phyloP scores from a whole-genome alignment of 1,140 invertebrate species.

The Dendrolimus kikuchii region DNA sequence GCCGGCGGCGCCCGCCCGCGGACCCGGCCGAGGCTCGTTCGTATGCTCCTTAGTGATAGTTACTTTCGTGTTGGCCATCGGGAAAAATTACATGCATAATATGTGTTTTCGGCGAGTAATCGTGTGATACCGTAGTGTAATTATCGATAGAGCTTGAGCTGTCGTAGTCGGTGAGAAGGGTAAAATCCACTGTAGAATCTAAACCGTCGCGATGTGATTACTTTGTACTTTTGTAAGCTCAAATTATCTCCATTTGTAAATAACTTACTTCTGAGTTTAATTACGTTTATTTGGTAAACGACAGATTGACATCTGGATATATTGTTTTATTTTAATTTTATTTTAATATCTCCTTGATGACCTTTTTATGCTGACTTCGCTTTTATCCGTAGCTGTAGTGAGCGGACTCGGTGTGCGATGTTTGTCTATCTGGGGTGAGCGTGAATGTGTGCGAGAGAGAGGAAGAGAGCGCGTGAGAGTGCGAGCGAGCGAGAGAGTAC shows the following conservation, averaged over 20 bases:
- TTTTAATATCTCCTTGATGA: slow-evolving; percentile 16
- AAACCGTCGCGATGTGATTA: slow-evolving; percentile 65
- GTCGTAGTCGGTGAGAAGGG: slow-evolving; percentile 62
- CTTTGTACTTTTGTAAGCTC: slow-evolving; percentile 71
- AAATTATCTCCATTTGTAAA: slow-evolving; percentile 65
- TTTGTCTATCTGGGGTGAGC: slow-evolving; percentile 4
- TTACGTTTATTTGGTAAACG: slow-evolving; percentile 42
- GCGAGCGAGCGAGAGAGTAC: too few species aligned
- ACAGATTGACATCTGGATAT: slow-evolving; percentile 45
- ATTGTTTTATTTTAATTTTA: slow-evolving; percentile 37
- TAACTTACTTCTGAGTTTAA: slow-evolving; percentile 55
- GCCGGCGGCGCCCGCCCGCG: slow-evolving; percentile 7
- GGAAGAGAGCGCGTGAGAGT: too few species aligned
- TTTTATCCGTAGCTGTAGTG: slow-evolving; percentile 18
- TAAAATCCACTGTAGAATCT: slow-evolving; percentile 62
- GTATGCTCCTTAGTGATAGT: slow-evolving; percentile 43
- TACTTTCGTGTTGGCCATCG: slow-evolving; percentile 62
- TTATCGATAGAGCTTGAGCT: slow-evolving; percentile 66
- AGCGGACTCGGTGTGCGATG: slow-evolving; percentile 15
- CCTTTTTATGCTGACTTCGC: slow-evolving; percentile 12
- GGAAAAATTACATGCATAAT: slow-evolving; percentile 64
- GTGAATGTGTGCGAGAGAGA: too few species aligned
- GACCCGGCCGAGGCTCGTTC: slow-evolving; percentile 6
- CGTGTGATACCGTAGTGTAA: slow-evolving; percentile 65
- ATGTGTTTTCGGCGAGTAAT: slow-evolving; percentile 63